Base-by-base conservation (phyloP, 2,888 invertebrate species). In the Portevinia maculata region DNA sequence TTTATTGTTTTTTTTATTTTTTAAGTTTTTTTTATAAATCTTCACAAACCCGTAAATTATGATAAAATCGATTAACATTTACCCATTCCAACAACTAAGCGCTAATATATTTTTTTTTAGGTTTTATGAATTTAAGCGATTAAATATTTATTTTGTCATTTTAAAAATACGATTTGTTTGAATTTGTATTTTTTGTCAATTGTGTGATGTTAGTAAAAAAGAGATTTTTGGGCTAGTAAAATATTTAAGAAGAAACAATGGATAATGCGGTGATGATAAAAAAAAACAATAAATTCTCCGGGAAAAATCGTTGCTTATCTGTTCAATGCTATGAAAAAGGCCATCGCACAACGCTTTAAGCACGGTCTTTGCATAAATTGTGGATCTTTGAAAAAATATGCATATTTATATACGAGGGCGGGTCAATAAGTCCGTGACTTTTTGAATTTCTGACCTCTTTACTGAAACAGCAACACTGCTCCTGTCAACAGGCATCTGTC, bases 131-230 rank as follows among this genome's bases (percentile, higher is more conserved):
- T 71, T 60, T 5, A 46, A 64, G 52, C 60, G 70, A 81, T 81
- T 53, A 74, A 79, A 73, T 67, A 52, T 59, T 28, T 32, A 19
- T 60, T 48, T 32, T 30, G 57, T 59, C 64, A 8, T 65, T 74
- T 62, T 46, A 53, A 55, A 69, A 73, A 50, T 65, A 84, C 75
- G 84, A 87, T 86, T 87, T 86, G 86, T 84, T 87, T 87, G 85
- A 85, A 85, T 86, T 85, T 86, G 85, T 85, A 87, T 87, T 86
- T 85, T 85, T 85, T 84, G 79, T 74, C 60, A 81, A 85, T 84
- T 79, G 78, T 84, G 79, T 84, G 79, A 76, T 75, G 64, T n/a
- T 21, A 21, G 7, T 28, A 30, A 28, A 0, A 59, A 41, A 39
- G 19, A 39, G 1, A 7, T 32, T 4, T 44, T 17, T 41, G 19